Conservation (phyloP, 1,140 invertebrate species). For the Atta colombica region DNA sequence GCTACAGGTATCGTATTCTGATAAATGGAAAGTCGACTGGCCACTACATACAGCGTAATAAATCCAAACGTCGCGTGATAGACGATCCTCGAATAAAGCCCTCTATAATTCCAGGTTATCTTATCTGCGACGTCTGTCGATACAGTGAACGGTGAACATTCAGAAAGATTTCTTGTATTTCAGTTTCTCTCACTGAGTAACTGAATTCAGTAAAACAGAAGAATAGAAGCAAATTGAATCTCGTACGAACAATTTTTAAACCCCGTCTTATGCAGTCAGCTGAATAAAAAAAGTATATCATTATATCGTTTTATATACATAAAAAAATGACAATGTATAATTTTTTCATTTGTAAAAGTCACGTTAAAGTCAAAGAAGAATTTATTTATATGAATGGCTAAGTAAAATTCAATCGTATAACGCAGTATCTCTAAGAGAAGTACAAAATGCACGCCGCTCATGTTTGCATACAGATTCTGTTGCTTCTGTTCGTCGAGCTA, state of each 20-base stretch:
- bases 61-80: slow-evolving; percentile 67
- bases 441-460: not conserved
- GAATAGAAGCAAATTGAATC: slow-evolving; percentile 20
- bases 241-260: not conserved
- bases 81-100: slow-evolving; percentile 70
- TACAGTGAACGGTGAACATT: slow-evolving; percentile 47
- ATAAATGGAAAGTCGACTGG: slow-evolving; percentile 74
- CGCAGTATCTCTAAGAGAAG: not conserved
- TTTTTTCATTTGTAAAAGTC: no score
- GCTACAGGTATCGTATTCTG: slow-evolving; percentile 72
- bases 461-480: slow-evolving; percentile 29
- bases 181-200: slow-evolving; percentile 24
- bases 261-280: not conserved
- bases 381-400: not conserved
- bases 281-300: not conserved
- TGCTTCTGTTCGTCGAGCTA: slow-evolving; percentile 29
- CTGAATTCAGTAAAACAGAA: not conserved
- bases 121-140: slow-evolving; percentile 66
- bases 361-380: no score
- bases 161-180: slow-evolving; percentile 17
- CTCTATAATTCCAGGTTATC: slow-evolving; percentile 66
- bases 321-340: no score
- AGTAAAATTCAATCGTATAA: slow-evolving; percentile 42
- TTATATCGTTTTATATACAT: not conserved
- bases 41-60: slow-evolving; percentile 59